Conservation (phyloP, 1,140 invertebrate species). For the Pissodes strobi region DNA sequence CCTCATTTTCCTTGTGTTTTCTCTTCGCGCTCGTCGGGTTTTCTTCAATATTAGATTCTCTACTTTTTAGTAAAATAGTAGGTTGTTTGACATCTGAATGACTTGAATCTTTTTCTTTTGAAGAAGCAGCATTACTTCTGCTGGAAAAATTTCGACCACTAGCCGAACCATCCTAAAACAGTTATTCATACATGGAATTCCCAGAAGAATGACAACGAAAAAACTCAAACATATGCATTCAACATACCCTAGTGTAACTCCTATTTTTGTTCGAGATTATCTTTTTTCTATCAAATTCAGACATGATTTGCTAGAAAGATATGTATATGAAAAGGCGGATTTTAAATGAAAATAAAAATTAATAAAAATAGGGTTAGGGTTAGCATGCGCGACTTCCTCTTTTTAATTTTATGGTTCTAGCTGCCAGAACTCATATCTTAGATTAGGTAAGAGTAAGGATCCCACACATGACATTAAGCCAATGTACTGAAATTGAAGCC, state of each 20-base stretch:
- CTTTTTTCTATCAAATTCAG: constrained; percentile 28
- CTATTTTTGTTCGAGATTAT: constrained; percentile 29
- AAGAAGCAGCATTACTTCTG: not conserved
- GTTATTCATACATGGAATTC: not conserved
- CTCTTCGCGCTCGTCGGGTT: constrained; percentile 41
- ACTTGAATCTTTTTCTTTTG: not conserved
- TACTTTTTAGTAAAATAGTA: constrained; percentile 52
- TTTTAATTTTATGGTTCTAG: too few relatives aligned
- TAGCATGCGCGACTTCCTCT: too few relatives aligned
- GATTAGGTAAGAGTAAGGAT: too few relatives aligned
- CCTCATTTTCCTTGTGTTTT: constrained; percentile 35
- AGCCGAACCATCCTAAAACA: constrained; percentile 11
- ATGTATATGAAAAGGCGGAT: not conserved
- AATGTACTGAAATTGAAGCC: too few relatives aligned
- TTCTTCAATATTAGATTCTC: constrained; percentile 47
- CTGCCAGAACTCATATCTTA: too few relatives aligned
- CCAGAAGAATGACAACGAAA: not conserved
- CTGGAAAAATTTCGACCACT: constrained; percentile 3
- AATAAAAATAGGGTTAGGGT: too few relatives aligned
- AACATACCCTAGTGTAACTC: constrained; percentile 4
- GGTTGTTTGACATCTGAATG: constrained; percentile 45
- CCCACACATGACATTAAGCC: too few relatives aligned
- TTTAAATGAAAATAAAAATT: too few relatives aligned
- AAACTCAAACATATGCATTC: too few relatives aligned
- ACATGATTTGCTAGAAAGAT: too few relatives aligned